Evolutionary conservation across 2,888 invertebrate genomes (phyloP).

Genomic region (Pandemis cinnamomeana): DNA sequence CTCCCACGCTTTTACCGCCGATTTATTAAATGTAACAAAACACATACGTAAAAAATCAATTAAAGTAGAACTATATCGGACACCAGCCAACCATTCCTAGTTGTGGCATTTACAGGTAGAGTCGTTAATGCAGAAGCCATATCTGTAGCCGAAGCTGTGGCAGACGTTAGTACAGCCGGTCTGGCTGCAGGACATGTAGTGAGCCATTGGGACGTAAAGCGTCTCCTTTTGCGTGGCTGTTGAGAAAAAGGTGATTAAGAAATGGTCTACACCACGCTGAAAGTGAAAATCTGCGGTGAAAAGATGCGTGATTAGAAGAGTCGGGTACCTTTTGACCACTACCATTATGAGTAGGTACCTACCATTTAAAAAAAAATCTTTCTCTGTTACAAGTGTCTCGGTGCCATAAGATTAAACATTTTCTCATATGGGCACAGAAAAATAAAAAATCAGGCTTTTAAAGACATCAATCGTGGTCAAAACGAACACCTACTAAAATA

Average conservation of each 20-base stretch:
- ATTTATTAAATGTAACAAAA: too few relatives aligned
- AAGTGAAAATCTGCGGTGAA: background rate
- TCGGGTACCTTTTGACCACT: too few relatives aligned
- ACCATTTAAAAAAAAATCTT: too few relatives aligned
- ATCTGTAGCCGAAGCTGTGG: conserved; percentile 11
- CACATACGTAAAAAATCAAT: too few relatives aligned
- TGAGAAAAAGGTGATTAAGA: background rate
- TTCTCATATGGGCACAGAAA: too few relatives aligned
- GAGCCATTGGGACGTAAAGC: conserved; percentile 32
- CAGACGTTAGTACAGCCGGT: background rate
- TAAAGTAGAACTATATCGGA: background rate
- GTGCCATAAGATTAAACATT: too few relatives aligned
- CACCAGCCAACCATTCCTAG: background rate
- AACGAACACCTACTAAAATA: too few relatives aligned
- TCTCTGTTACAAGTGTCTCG: too few relatives aligned
- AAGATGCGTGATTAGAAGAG: background rate
- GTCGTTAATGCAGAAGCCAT: conserved; percentile 11
- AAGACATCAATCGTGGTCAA: too few relatives aligned
- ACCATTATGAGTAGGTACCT: too few relatives aligned
- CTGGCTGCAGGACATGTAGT: conserved; percentile 6
- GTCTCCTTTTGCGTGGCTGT: conserved; percentile 19
- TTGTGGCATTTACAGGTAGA: conserved; percentile 20
- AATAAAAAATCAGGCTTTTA: too few relatives aligned
- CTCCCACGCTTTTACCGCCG: too few relatives aligned
- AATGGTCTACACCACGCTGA: background rate